A percentile compares a stretch with the other conserved stretches of the same genome.
These are phyloP conservation scores for Zapus hudsonius DNA, from an alignment of 2,113 vertebrate species.

Conservation along the genomic window DNA sequence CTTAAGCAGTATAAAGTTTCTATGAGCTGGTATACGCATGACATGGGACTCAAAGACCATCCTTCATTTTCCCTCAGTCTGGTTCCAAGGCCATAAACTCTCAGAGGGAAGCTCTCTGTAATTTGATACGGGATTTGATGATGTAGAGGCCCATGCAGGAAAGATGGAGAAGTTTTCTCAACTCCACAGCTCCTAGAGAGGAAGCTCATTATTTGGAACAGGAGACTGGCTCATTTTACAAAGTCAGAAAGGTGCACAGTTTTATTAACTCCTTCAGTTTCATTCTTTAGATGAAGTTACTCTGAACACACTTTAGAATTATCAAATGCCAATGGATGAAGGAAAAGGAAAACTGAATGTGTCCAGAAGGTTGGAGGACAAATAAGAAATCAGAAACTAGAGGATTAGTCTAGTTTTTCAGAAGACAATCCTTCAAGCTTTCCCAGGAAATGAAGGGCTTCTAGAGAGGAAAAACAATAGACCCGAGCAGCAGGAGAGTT, in stretches of 20 bases:
- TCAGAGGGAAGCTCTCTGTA: slow-evolving; percentile 60
- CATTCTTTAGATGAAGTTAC: slow-evolving; percentile 18
- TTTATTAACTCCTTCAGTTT: slow-evolving; percentile 18
- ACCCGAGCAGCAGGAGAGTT: slow-evolving; percentile 85
- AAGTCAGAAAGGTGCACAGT: background rate
- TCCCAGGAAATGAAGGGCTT: slow-evolving; percentile 79
- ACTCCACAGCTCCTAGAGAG: background rate
- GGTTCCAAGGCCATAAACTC: slow-evolving; percentile 60
- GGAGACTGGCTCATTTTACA: slow-evolving; percentile 28
- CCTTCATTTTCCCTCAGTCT: slow-evolving; percentile 50
- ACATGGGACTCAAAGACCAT: slow-evolving; percentile 51
- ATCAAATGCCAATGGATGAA: background rate
- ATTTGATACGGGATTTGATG: slow-evolving; percentile 66
- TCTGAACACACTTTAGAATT: background rate
- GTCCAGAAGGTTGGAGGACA: slow-evolving; percentile 22
- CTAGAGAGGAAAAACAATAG: slow-evolving; percentile 82
- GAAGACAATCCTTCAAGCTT: slow-evolving; percentile 75
- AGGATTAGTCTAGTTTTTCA: slow-evolving; percentile 72
- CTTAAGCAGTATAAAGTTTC: slow-evolving; percentile 64
- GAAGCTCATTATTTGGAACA: slow-evolving; percentile 53
- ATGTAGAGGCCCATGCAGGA: slow-evolving; percentile 41
- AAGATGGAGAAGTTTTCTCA: slow-evolving; percentile 7
- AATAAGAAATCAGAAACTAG: slow-evolving; percentile 52
- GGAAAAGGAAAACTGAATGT: background rate
- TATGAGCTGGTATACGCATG: slow-evolving; percentile 38